Evolutionary conservation across 1,140 invertebrate species (phyloP), one percentile per base, ranked within the genome.

Genomic region (Acromyrmex echinatior): DNA sequence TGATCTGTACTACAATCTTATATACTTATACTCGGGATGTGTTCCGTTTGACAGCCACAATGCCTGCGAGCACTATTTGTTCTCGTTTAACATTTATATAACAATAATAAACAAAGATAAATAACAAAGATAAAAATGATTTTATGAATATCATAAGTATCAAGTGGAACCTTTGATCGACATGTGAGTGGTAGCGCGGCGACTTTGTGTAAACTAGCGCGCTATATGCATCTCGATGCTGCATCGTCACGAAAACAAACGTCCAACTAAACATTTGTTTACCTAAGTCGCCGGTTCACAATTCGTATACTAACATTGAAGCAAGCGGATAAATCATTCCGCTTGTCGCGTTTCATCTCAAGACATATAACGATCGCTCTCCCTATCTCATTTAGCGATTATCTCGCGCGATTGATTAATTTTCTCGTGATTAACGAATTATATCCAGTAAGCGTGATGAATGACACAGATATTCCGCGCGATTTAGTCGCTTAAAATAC

Each of bases 361-460:
- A 68, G 39, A 68, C 7, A 5, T 3, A 2, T 39, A 68, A 45
- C 65, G 66, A 70, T 70, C 21, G 12, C 49, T 51, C 14, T 70
- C 39, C 12, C 39, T 70, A 49, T 25, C 21, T 16, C 21, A 49
- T 49, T 70, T 25, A 49, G 12, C 35, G 5, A 70, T 51, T 70
- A 70, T 70, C 66, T 28, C 45, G 21, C 21, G 12, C 21, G 39
- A 70, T 49, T 70, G 39, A 70, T 70, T 70, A 70, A 70, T 51
- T 70, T 70, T 51, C 2, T 21, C 5, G n/a, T 5, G n/a, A 16
- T 25, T 70, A 70, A 70, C 39, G 39, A 51, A 49, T 70, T 6
- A 14, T 70, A 70, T 18, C 21, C 18, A 28, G 21, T 6, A 51
- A 70, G n/a, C 39, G 39, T 9, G 66, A 70, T n/a, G 14, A 51